A percentile compares a stretch with the other conserved stretches of the same genome.
These are phyloP conservation scores for Megalurothrips usitatus DNA, from an alignment of 2,888 invertebrate species.

Conservation along the genomic window DNA sequence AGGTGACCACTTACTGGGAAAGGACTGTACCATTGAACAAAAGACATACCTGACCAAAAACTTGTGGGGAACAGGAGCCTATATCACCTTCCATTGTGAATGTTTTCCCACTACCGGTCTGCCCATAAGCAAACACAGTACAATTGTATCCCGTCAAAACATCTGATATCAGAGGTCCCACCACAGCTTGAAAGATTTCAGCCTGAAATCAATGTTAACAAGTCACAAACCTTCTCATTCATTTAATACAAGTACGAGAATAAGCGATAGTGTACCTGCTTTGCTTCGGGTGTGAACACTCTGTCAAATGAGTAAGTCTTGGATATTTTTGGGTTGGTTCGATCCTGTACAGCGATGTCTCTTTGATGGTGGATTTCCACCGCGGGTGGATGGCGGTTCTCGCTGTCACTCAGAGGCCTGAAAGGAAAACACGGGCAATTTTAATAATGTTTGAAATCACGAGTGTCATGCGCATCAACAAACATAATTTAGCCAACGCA, in stretches of 20 bases:
- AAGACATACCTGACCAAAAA: neutral
- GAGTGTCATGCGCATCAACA: neutral
- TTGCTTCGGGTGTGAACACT: neutral
- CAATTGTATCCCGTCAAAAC: slow-evolving; percentile 95
- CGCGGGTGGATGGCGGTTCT: neutral
- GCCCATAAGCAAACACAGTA: slow-evolving; percentile 94
- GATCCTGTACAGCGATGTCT: neutral
- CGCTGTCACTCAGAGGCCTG: neutral
- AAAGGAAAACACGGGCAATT: neutral
- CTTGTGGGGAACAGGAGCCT: no score
- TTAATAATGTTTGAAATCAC: neutral
- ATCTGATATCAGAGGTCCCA: slow-evolving; percentile 82
- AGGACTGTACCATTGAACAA: neutral
- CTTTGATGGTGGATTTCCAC: neutral
- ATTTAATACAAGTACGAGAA: slow-evolving; percentile 76
- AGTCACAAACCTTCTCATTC: slow-evolving; percentile 80
- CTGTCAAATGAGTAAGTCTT: neutral
- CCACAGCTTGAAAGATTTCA: slow-evolving; percentile 81
- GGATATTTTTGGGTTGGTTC: neutral
- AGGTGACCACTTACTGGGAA: neutral
- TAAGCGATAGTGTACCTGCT: neutral
- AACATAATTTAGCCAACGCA: neutral
- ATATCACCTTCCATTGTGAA: slow-evolving; percentile 88
- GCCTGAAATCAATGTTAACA: slow-evolving; percentile 74
- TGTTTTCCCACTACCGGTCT: slow-evolving; percentile 90